These are phyloP conservation scores for Indicator maculatus DNA, from an alignment of 2,113 vertebrate species.

Conservation along the genomic window DNA sequence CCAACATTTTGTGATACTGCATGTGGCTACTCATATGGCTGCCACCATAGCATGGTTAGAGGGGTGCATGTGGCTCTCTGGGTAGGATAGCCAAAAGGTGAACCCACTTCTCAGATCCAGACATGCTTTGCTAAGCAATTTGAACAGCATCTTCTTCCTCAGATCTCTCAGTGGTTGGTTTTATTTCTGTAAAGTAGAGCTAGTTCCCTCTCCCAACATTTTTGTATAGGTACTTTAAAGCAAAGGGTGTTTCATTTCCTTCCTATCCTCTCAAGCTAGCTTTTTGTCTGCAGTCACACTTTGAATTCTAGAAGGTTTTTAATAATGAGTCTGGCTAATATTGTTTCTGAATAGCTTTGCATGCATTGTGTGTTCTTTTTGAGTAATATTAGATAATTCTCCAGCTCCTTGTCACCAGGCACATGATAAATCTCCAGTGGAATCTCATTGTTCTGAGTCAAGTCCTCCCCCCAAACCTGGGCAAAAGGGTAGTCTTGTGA, in stretches of 20 bases:
- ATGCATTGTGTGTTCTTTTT: slow-evolving; percentile 1
- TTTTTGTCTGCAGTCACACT: slow-evolving; percentile 58
- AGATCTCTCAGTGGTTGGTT: not conserved
- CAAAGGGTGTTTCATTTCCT: slow-evolving; percentile 71
- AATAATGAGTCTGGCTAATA: slow-evolving; percentile 57
- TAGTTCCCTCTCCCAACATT: not conserved
- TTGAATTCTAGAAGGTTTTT: slow-evolving; percentile 62
- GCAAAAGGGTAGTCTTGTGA: slow-evolving; percentile 20
- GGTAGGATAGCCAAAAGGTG: not conserved
- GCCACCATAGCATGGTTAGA: not conserved
- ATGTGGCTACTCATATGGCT: accelerated
- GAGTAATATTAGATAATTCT: slow-evolving; percentile 58
- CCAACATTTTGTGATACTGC: accelerated
- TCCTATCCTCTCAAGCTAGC: slow-evolving; percentile 42
- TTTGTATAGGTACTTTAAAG: slow-evolving; percentile 3
- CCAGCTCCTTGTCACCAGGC: slow-evolving; percentile 33
- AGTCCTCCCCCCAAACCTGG: not conserved
- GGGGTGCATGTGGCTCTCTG: not conserved
- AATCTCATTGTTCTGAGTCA: slow-evolving; percentile 15
- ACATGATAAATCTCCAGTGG: slow-evolving; percentile 48
- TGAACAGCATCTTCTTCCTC: not conserved
- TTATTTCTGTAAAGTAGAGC: slow-evolving; percentile 9
- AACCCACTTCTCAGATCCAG: not conserved
- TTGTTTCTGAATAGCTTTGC: slow-evolving; percentile 54
- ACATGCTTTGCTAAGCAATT: accelerated